Evolutionary conservation across 2,113 vertebrate species (phyloP), one percentile per base, ranked within the genome.

Genomic region (Centrocercus urophasianus): DNA sequence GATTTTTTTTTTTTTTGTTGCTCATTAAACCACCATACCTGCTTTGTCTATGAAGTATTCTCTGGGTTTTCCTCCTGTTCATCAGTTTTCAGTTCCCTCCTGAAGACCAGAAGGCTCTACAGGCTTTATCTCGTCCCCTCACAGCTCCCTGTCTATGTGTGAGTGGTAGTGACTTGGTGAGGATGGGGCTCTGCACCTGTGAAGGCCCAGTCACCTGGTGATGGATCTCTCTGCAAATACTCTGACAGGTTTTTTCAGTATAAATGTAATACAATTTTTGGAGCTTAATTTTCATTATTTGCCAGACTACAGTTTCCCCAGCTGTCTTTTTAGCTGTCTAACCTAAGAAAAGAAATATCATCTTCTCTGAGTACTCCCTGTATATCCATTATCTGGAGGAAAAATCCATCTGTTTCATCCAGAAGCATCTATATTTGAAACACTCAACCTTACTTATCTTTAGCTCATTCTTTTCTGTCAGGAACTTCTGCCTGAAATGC

Each of bases 341-440:
- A 67, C 59, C 78, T 91, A 50, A 64, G 36, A 22, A 78, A 86
- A 30, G 91, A 40, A 21, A 75, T 70, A 48, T 90, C 1, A 8
- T 57, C 60, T 88, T 59, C 60, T 90, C 42, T 34, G 42, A 88
- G 60, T 94, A 57, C 42, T 94, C 64, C 57, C 38, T 88, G 32
- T 83, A 74, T 86, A 86, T 81, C 72, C 86, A 81, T 93, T 95
- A 78, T 88, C 72, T 83, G 47, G 45, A 83, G 75, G 59, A 48
- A 88, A 96, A 92, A 77, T 86, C 82, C 90, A 88, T 96, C 93
- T 93, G 90, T 81, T 91, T 95, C 86, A 71, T 90, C 61, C 61
- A 78, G 70, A 66, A 56, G 48, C 88, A 92, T 93, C 93, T 94
- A 63, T 93, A 91, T 95, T 94, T 91, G 96, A 94, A 94, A 93